Evolutionary conservation across 92 coral and sea anemone species (phyloP).

Genomic region (Heteractis magnifica): DNA sequence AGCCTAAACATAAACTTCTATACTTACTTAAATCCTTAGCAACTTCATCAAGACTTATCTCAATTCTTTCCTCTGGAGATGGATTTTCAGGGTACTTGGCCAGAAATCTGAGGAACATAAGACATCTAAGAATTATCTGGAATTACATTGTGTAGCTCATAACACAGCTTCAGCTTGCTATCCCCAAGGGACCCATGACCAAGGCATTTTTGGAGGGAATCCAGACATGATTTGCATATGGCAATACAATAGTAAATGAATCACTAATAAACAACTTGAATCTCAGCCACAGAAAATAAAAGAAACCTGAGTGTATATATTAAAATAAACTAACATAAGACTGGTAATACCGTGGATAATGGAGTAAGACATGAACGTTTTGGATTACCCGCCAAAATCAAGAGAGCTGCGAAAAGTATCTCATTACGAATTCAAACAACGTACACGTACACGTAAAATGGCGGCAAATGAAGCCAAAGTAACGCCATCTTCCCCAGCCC

Average conservation of each 20-base stretch:
- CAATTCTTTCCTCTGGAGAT: slow-evolving; percentile 63
- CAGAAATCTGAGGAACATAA: slow-evolving; percentile 64
- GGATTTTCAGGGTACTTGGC: slow-evolving; percentile 92
- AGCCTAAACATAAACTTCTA: not conserved
- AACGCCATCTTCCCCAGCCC: slow-evolving; percentile 11
- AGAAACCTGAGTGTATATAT: not conserved
- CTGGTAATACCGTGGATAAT: too few relatives aligned
- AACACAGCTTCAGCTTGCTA: not conserved
- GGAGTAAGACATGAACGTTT: not conserved
- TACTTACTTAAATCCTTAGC: slow-evolving; percentile 93
- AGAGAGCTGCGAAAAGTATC: slow-evolving; percentile 8
- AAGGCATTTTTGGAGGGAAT: not conserved
- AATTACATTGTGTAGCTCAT: not conserved
- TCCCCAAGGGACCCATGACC: not conserved
- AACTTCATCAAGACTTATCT: slow-evolving; percentile 94
- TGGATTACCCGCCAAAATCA: slow-evolving; percentile 4
- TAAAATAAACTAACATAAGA: not conserved
- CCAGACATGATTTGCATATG: not conserved
- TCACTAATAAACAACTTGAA: not conserved
- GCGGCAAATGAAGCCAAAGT: slow-evolving; percentile 55
- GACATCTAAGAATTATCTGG: not conserved
- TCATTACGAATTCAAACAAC: slow-evolving; percentile 73
- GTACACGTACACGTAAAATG: slow-evolving; percentile 34
- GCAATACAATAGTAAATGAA: not conserved
- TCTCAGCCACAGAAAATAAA: not conserved